Percentiles rank a stretch among this genome's conserved stretches.
Evolutionary conservation across 2,888 invertebrate species (phyloP).

Genomic region (Plagodis pulveraria): DNA sequence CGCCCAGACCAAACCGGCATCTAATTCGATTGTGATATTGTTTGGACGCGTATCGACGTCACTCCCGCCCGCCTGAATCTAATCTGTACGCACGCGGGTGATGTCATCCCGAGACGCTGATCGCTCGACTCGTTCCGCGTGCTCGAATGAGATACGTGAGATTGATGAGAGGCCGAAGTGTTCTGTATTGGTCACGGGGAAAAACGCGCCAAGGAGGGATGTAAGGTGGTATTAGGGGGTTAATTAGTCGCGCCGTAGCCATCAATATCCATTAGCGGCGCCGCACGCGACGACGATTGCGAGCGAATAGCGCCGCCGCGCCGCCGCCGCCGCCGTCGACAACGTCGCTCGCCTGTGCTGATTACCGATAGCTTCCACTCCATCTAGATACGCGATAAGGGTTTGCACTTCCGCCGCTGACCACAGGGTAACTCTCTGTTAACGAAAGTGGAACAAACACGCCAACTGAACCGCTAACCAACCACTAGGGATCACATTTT

Average conservation of each 20-base stretch:
- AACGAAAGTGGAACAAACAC: constrained; percentile 48
- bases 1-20: constrained; percentile 69
- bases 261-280: constrained; percentile 84
- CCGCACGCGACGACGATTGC: constrained; percentile 75
- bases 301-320: constrained; percentile 45
- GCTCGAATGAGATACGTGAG: constrained; percentile 57
- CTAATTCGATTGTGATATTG: constrained; percentile 80
- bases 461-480: constrained; percentile 29
- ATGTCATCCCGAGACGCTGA: constrained; percentile 59
- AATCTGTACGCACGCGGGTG: constrained; percentile 59
- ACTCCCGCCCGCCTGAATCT: constrained; percentile 57
- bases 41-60: constrained; percentile 69
- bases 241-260: constrained; percentile 80
- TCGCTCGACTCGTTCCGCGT: constrained; percentile 54
- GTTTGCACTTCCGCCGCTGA: constrained; percentile 67
- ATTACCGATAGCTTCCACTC: constrained; percentile 63
- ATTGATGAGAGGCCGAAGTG: constrained; percentile 57
- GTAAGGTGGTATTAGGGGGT: constrained; percentile 64
- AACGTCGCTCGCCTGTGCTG: constrained; percentile 46
- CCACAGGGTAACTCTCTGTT: constrained; percentile 45
- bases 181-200: constrained; percentile 55
- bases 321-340: constrained; percentile 47
- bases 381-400: constrained; percentile 63
- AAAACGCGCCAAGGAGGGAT: constrained; percentile 55
- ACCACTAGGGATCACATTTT: too few relatives aligned